Evolutionary conservation across 1,140 invertebrate genomes (phyloP).

Genomic region (Campoletis sonorensis): DNA sequence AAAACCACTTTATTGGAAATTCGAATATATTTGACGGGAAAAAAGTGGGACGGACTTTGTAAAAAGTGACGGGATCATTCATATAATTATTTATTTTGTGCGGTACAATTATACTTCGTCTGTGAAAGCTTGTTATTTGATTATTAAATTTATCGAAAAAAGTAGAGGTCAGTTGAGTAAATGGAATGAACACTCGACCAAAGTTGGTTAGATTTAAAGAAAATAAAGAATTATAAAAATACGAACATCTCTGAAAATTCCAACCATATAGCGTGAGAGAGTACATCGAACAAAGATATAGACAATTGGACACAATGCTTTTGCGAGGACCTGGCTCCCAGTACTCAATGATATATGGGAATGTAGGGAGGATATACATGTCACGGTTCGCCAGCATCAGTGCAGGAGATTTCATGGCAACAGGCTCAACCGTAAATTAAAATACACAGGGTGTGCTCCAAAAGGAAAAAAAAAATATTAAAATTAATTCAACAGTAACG

Average conservation of each 20-base stretch:
- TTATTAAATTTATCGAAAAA: too few species aligned
- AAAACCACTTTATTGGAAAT: too few species aligned
- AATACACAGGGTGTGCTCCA: not conserved
- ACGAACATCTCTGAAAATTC: not conserved
- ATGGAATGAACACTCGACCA: not conserved
- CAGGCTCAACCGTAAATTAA: not conserved
- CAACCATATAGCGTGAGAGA: not conserved
- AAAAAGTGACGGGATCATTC: too few species aligned
- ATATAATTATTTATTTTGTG: too few species aligned
- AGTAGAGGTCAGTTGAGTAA: not conserved
- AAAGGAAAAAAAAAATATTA: not conserved
- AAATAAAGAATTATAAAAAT: not conserved
- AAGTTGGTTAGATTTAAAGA: not conserved
- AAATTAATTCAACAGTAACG: not conserved
- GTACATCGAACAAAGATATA: constrained; percentile 6
- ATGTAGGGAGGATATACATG: constrained; percentile 54
- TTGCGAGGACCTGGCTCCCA: not conserved
- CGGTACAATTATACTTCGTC: not conserved
- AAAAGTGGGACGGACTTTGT: too few species aligned
- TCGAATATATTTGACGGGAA: too few species aligned
- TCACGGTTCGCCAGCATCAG: constrained; percentile 46
- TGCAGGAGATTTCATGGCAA: constrained; percentile 50
- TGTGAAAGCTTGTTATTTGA: not conserved
- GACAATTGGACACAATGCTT: constrained; percentile 42
- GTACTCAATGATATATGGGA: constrained; percentile 58